A percentile compares a stretch with the other conserved stretches of the same genome.
Conservation (phyloP, 2,888 invertebrate species). For the Drosophila robusta region DNA sequence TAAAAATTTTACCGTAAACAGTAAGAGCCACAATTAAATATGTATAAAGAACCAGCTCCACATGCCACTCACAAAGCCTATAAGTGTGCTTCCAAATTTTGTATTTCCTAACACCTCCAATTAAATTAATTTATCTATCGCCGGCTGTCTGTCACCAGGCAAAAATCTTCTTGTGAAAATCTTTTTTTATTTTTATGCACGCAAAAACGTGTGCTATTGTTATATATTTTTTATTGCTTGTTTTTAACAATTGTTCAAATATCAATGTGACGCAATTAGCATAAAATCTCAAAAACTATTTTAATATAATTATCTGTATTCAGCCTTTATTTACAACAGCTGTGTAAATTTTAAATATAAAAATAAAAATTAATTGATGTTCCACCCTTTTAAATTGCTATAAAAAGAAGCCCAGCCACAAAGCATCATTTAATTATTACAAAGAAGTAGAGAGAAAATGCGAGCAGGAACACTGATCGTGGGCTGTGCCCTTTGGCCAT, state of each 20-base stretch:
- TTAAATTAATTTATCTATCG: not conserved
- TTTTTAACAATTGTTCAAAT: constrained; percentile 13
- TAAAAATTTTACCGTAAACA: no score
- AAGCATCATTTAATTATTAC: no score
- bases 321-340: not conserved
- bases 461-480: no score
- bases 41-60: no score
- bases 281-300: constrained; percentile 4
- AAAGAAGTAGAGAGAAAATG: no score
- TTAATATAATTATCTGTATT: not conserved
- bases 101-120: not conserved
- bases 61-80: not conserved
- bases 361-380: no score
- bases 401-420: no score
- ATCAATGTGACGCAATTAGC: not conserved
- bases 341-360: not conserved
- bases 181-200: not conserved
- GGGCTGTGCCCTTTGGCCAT: no score
- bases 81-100: not conserved
- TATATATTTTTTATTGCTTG: not conserved
- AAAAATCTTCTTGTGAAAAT: not conserved
- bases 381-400: no score
- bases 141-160: not conserved
- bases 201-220: no score
- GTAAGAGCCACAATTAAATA: no score